phyloP scores from a whole-genome alignment of 2,113 vertebrate species.

The Indri indri region DNA sequence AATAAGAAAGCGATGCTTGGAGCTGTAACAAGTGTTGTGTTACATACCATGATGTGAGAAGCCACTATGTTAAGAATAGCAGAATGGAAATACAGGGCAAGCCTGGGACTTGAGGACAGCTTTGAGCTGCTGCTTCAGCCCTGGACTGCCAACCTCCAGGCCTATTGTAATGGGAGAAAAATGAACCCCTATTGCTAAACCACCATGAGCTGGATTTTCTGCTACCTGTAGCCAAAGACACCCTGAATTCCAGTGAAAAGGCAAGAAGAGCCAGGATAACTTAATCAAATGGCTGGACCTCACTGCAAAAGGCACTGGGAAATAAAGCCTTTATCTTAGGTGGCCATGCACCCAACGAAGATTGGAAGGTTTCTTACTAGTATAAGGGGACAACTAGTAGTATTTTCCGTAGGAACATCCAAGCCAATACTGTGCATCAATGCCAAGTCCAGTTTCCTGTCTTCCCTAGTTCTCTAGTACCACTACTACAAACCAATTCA shows the following conservation, averaged over 20 bases:
- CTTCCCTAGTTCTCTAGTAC: neutral
- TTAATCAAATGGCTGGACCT: neutral
- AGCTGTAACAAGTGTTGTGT: neutral
- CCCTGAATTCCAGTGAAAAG: neutral
- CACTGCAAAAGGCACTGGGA: neutral
- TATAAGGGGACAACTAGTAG: neutral
- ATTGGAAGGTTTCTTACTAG: neutral
- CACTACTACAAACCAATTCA: neutral
- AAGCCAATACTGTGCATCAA: neutral
- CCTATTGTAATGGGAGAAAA: neutral
- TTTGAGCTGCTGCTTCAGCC: neutral
- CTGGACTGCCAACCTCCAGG: neutral
- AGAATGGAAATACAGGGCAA: neutral
- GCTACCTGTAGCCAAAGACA: neutral
- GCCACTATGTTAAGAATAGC: neutral
- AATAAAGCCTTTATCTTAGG: neutral
- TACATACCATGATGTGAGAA: neutral
- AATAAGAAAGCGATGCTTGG: neutral
- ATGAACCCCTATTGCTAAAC: neutral
- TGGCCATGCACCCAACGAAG: neutral
- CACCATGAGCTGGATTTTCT: neutral
- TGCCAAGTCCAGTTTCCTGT: neutral
- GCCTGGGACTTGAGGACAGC: neutral
- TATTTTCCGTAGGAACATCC: neutral
- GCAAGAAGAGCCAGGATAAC: neutral